Base-by-base conservation (phyloP, 2,888 invertebrate genomes). In the Kuschelorhynchus macadamiae region DNA sequence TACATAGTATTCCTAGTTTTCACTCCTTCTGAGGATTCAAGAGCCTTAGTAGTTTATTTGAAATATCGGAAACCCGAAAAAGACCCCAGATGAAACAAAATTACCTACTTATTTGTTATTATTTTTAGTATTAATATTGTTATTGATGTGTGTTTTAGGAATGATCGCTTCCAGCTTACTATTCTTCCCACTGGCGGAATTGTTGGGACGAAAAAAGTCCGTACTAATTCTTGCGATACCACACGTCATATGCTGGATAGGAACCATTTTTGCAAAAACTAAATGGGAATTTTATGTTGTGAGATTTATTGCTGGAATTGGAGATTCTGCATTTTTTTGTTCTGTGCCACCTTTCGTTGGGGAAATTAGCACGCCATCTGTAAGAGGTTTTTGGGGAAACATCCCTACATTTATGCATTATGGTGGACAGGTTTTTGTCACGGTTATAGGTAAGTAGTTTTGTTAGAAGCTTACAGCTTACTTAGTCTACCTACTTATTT, bases 401-500 rank as follows among this genome's bases (percentile, higher is more conserved):
- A n/a, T 36, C 7, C 67, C 67, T 16, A 56, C 57, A 7, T 67
- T 67, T n/a, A 8, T 17, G 1, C 7, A 36, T n/a, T 64, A 67
- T 42, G 47, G 25, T 1, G 68, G 68, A 18, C 16, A 74, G 14
- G 87, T 90, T 79, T 17, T 52, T 17, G 52, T 63, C 5, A 59
- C 42, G 9, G 25, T 53, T 11, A 33, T 68, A 11, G 68, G 67
- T 67, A 50, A 11, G 61, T 30, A 36, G 12, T n/a, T n/a, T n/a
- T n/a, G n/a, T n/a, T n/a, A n/a, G n/a, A n/a, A n/a, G n/a, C n/a
- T n/a, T n/a, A n/a, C n/a, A n/a, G n/a, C n/a, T 12, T 42, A 42
- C 12, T 41, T 41, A 41, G 41, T 41, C 8, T n/a, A 41, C 11
- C 11, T 7, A 41, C 9, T 41, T 7, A 9, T 12, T 41, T 12